phyloP scores from a whole-genome alignment of 2,113 vertebrate genomes.

The Spheniscus mendiculus region DNA sequence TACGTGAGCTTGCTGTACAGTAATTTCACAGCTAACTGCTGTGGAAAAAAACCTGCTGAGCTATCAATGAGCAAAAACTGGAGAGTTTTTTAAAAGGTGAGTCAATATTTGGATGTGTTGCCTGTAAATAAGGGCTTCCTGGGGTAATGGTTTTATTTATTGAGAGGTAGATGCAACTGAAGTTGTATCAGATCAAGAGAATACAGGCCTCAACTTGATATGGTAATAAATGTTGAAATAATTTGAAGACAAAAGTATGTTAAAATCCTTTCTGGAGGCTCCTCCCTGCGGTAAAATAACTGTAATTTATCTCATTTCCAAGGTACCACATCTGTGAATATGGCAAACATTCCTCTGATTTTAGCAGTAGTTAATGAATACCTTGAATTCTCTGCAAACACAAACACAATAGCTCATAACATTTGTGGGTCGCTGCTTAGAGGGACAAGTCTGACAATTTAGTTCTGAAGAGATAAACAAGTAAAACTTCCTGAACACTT shows the following conservation, averaged over 20 bases:
- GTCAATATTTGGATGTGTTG: background rate
- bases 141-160: background rate
- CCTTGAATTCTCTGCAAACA: background rate
- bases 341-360: background rate
- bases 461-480: background rate
- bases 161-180: background rate
- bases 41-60: background rate
- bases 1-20: background rate
- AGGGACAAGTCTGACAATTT: background rate
- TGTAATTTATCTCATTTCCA: background rate
- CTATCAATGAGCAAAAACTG: background rate
- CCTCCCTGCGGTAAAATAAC: background rate
- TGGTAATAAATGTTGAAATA: background rate
- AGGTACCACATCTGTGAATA: background rate
- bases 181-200: background rate
- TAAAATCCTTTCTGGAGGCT: background rate
- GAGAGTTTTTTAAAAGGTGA: background rate
- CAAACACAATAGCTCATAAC: background rate
- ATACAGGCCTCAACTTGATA: background rate
- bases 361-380: background rate
- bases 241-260: background rate
- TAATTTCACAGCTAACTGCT: background rate
- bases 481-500: background rate
- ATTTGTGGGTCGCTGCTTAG: background rate
- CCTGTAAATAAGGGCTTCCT: background rate